Evolutionary conservation across 2,888 invertebrate species (phyloP).

Genomic region (Drosophila flavopinicola): DNA sequence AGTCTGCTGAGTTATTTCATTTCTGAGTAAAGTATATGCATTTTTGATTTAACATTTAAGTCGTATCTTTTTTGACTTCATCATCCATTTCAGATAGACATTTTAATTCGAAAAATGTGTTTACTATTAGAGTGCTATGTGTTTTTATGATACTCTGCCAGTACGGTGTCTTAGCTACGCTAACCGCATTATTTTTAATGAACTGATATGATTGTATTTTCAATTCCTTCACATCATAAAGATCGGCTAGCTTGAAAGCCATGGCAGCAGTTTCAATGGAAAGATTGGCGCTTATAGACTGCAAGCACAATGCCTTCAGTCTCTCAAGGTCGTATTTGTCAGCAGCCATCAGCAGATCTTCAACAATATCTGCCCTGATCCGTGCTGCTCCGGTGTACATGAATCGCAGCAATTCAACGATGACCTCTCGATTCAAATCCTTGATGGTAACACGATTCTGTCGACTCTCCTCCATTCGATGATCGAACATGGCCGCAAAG

Average conservation of each 20-base stretch:
- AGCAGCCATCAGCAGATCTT: neutral
- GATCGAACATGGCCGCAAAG: neutral
- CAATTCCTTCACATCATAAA: neutral
- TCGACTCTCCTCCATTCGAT: neutral
- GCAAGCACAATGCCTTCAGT: neutral
- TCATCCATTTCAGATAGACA: no score
- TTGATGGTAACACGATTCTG: neutral
- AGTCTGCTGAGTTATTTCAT: no score
- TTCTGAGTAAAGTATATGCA: no score
- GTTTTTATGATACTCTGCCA: no score
- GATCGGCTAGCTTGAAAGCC: neutral
- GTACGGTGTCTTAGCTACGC: neutral
- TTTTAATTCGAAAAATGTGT: no score
- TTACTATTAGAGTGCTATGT: no score
- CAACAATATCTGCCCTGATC: neutral
- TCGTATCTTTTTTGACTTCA: no score
- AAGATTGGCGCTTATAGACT: neutral
- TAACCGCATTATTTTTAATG: neutral
- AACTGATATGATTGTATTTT: neutral
- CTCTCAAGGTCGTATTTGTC: neutral
- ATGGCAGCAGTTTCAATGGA: neutral
- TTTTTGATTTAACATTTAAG: no score
- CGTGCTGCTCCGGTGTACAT: neutral
- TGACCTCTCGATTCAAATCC: neutral
- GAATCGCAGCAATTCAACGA: neutral